phyloP scores from a whole-genome alignment of 2,113 vertebrate species.

The Tylochromis polylepis region DNA sequence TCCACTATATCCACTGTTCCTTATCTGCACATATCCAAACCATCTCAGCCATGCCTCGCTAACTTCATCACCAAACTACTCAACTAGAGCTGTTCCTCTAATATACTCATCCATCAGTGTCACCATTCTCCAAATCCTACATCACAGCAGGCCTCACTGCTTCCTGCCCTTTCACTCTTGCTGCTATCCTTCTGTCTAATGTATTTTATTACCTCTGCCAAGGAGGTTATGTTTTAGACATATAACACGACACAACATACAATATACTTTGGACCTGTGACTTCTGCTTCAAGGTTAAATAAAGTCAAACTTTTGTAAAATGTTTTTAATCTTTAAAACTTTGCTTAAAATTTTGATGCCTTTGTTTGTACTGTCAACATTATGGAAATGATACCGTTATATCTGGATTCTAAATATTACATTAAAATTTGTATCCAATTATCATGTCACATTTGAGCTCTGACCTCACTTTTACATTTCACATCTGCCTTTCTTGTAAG shows the following conservation, averaged over 20 bases:
- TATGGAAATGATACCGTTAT: background rate
- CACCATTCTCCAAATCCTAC: background rate
- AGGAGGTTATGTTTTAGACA: background rate
- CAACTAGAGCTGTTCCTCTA: background rate
- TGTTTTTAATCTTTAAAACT: too few species aligned
- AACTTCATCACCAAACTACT: background rate
- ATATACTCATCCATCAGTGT: fast-evolving
- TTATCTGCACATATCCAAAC: background rate
- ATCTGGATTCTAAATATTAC: background rate
- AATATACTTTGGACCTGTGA: too few species aligned
- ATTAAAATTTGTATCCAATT: background rate
- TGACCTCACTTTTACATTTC: background rate
- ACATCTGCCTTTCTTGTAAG: background rate
- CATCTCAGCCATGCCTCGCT: background rate
- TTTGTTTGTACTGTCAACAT: background rate
- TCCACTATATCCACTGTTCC: background rate
- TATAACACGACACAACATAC: background rate
- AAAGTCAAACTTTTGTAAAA: too few species aligned
- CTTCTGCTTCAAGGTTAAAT: too few species aligned
- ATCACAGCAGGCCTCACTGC: background rate
- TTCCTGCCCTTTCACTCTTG: background rate
- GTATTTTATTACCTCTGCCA: background rate
- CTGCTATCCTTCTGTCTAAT: background rate
- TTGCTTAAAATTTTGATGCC: background rate
- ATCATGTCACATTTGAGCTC: background rate